Evolutionary conservation across 2,113 vertebrate species (phyloP).

Genomic region (Petromus typicus): DNA sequence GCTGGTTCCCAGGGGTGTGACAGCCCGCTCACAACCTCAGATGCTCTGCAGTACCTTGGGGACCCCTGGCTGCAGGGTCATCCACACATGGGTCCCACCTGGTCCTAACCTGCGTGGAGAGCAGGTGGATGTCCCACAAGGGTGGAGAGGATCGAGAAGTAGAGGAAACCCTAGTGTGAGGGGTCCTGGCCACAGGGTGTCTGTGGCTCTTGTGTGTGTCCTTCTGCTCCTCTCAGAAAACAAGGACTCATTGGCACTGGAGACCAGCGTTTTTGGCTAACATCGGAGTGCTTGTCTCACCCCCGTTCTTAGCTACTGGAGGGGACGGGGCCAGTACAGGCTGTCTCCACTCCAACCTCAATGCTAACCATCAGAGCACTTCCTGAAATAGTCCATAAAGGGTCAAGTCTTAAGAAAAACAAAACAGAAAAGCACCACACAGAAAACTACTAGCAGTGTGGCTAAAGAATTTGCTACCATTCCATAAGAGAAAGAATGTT

Average conservation of each 20-base stretch:
- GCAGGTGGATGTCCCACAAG: not conserved
- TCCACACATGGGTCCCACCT: accelerated
- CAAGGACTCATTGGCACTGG: not conserved
- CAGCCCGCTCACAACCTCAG: not conserved
- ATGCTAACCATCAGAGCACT: not conserved
- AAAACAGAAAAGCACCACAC: no score
- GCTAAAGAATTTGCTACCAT: not conserved
- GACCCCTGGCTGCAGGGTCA: not conserved
- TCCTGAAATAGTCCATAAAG: not conserved
- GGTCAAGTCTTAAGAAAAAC: not conserved
- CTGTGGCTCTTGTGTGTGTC: not conserved
- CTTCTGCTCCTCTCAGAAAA: not conserved
- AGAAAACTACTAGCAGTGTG: not conserved
- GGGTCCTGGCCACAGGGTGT: accelerated
- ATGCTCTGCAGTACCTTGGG: not conserved
- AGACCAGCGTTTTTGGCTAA: not conserved
- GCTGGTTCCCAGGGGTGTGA: not conserved
- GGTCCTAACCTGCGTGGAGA: not conserved
- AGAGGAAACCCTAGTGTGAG: not conserved
- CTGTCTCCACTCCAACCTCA: not conserved
- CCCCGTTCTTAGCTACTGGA: not conserved
- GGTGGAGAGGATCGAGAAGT: not conserved
- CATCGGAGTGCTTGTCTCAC: not conserved
- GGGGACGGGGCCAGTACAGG: not conserved
- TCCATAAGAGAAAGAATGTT: not conserved